Percentiles rank a stretch among this genome's conserved stretches.
phyloP scores from a whole-genome alignment of 2,797 vertebrate species.

The Gadopsis marmoratus region DNA sequence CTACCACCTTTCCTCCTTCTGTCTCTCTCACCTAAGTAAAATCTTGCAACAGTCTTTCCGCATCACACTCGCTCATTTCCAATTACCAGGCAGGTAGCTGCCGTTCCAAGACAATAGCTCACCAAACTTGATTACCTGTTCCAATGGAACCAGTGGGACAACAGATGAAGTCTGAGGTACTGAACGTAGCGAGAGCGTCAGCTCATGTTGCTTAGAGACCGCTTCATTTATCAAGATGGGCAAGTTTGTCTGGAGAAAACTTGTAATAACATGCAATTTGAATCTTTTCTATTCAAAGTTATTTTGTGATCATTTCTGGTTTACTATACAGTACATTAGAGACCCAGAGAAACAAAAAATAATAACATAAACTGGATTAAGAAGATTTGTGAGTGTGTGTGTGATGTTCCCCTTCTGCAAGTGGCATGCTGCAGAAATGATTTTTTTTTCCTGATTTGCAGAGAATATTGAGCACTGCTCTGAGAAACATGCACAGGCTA shows the following conservation, averaged over 20 bases:
- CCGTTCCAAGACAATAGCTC: slow-evolving; percentile 75
- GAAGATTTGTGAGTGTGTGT: not conserved
- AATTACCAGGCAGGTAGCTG: slow-evolving; percentile 78
- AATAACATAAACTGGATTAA: slow-evolving; percentile 17
- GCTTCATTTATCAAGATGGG: slow-evolving; percentile 47
- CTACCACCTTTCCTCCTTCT: slow-evolving; percentile 14
- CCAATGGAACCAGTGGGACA: slow-evolving; percentile 68
- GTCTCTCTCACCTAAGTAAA: slow-evolving; percentile 40
- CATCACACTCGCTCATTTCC: slow-evolving; percentile 79
- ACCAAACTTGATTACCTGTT: slow-evolving; percentile 79
- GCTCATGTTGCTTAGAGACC: slow-evolving; percentile 65
- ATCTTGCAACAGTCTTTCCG: slow-evolving; percentile 64
- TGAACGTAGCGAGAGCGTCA: slow-evolving; percentile 37
- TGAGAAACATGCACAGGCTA: not conserved
- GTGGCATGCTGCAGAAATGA: not conserved
- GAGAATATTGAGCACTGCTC: slow-evolving; percentile 4
- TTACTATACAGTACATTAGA: not conserved
- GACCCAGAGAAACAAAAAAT: not conserved
- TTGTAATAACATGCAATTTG: slow-evolving; percentile 49
- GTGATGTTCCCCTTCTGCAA: not conserved
- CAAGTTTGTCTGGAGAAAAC: slow-evolving; percentile 21
- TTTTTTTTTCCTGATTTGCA: slow-evolving; percentile 11
- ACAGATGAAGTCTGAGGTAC: slow-evolving; percentile 73
- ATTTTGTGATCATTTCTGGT: slow-evolving; percentile 17
- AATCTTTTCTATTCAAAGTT: slow-evolving; percentile 34